Conservation (phyloP, 2,888 invertebrate species). For the Troides helena region DNA sequence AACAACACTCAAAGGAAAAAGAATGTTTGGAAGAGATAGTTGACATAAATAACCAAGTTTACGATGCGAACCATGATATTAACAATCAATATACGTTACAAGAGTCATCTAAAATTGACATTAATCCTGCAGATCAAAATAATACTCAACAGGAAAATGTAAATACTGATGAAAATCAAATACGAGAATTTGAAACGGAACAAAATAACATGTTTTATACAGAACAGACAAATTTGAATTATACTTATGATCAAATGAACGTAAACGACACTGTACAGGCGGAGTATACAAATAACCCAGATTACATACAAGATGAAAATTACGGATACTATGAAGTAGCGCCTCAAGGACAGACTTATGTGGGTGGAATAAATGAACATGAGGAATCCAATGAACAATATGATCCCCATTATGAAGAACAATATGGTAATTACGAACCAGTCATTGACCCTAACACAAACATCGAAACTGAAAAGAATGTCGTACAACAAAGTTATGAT, state of each 20-base stretch:
- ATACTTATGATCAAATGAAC: slow-evolving; percentile 40
- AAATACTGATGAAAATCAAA: slow-evolving; percentile 37
- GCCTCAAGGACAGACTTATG: slow-evolving; percentile 47
- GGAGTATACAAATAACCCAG: slow-evolving; percentile 12
- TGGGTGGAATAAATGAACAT: slow-evolving; percentile 43
- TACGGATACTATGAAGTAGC: slow-evolving; percentile 41
- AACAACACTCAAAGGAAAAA: background rate
- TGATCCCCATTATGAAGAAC: slow-evolving; percentile 28
- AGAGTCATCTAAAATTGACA: background rate
- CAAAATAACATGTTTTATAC: slow-evolving; percentile 59
- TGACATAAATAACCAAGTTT: background rate
- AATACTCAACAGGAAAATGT: slow-evolving; percentile 11
- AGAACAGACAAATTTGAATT: slow-evolving; percentile 44
- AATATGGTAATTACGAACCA: slow-evolving; percentile 28
- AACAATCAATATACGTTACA: background rate
- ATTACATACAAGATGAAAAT: slow-evolving; percentile 37
- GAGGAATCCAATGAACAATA: slow-evolving; percentile 32
- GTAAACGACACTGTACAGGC: background rate
- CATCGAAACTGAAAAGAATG: slow-evolving; percentile 29
- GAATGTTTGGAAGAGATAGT: background rate
- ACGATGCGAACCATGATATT: background rate
- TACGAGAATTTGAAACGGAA: slow-evolving; percentile 55
- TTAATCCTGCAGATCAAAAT: slow-evolving; percentile 11
- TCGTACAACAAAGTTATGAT: slow-evolving; percentile 34
- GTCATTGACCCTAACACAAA: slow-evolving; percentile 24